Conservation (phyloP, 1,140 invertebrate genomes). For the Drosophila virilis region DNA sequence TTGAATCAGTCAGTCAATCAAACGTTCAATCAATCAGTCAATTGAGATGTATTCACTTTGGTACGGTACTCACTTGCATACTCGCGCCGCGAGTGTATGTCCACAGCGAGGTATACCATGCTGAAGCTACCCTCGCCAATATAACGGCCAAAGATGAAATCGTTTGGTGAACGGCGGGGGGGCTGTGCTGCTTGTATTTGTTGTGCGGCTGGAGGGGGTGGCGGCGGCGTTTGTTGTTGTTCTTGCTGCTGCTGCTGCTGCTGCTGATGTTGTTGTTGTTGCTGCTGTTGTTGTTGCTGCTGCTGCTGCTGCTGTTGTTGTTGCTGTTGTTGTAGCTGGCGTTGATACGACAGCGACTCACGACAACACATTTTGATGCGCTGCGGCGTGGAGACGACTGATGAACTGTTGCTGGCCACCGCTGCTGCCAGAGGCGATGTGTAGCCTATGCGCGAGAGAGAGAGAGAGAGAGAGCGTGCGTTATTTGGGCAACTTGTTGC, state of each 20-base stretch:
- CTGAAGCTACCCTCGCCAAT: constrained; percentile 99
- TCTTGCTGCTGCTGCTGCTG: constrained; percentile 25
- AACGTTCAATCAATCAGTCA: not conserved
- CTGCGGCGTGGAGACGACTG: constrained; percentile 61
- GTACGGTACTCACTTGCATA: constrained; percentile 93
- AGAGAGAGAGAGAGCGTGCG: constrained; percentile 15
- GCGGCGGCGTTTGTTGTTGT: constrained; percentile 17
- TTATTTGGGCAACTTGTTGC: constrained; percentile 60
- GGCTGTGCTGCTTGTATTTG: constrained; percentile 71
- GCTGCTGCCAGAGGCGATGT: constrained; percentile 77
- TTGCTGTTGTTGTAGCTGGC: constrained; percentile 22
- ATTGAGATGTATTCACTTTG: not conserved
- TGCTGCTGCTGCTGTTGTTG: constrained; percentile 44
- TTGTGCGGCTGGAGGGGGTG: constrained; percentile 26
- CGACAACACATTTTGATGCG: constrained; percentile 59
- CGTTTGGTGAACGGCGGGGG: constrained; percentile 90
- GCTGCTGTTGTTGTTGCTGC: constrained; percentile 24
- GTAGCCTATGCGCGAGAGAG: constrained; percentile 53
- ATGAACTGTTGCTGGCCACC: constrained; percentile 73
- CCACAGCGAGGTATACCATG: constrained; percentile 96
- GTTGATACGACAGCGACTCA: constrained; percentile 17
- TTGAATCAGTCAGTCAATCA: too few species aligned
- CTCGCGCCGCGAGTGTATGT: constrained; percentile 94
- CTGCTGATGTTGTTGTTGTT: constrained; percentile 47
- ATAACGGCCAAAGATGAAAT: constrained; percentile 97